These are phyloP conservation scores for Takifugu bimaculatus DNA, from an alignment of 2,113 vertebrate genomes.

Conservation along the genomic window DNA sequence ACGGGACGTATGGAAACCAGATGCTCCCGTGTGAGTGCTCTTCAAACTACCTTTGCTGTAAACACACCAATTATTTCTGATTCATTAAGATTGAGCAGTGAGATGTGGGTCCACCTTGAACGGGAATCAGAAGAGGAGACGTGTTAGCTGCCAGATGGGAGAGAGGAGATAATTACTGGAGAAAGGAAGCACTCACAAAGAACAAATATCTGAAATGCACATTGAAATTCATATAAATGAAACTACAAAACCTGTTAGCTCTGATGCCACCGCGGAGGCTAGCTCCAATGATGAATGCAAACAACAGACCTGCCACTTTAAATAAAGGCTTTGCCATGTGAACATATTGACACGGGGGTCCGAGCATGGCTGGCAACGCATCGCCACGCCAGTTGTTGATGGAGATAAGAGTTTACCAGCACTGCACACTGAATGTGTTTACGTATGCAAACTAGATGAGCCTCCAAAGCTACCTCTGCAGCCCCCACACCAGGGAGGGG, in stretches of 20 bases:
- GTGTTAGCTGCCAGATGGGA: too few relatives aligned
- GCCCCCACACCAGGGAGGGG: too few relatives aligned
- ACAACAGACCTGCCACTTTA: constrained; percentile 32
- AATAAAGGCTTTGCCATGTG: constrained; percentile 13
- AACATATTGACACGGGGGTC: constrained; percentile 29
- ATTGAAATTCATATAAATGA: neutral
- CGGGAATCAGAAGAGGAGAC: too few relatives aligned
- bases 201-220: too few relatives aligned
- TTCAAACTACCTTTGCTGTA: constrained; percentile 1
- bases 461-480: constrained; percentile 21
- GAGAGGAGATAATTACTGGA: too few relatives aligned
- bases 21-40: constrained; percentile 39
- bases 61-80: neutral
- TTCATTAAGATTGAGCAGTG: neutral
- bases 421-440: constrained; percentile 32
- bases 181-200: too few relatives aligned
- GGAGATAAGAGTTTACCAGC: constrained; percentile 23
- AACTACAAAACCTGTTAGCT: constrained; percentile 8
- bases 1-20: constrained; percentile 19
- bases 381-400: constrained; percentile 17
- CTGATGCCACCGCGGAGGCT: constrained; percentile 19
- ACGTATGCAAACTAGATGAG: constrained; percentile 30
- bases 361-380: neutral
- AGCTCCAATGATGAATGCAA: constrained; percentile 39
- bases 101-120: neutral